Base-by-base conservation (phyloP, 1,140 invertebrate genomes). In the Lysiphlebus fabarum region DNA sequence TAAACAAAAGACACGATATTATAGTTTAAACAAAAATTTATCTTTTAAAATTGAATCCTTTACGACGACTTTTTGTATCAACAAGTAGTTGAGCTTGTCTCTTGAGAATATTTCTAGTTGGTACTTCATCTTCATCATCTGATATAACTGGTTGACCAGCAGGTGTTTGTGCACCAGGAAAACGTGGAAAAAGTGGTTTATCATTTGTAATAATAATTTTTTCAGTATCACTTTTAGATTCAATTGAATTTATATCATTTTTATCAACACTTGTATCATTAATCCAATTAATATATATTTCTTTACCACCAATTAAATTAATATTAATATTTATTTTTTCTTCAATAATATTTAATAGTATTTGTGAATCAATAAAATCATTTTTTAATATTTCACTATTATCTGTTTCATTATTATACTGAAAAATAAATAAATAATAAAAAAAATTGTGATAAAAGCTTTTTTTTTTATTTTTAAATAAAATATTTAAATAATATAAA, bases 81-180 rank as follows among this genome's bases (percentile, higher is more conserved):
- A 93, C 84, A 34, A 92, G 87, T 6, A 92, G 75, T 70, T 92
- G 89, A 1, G 91, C 90, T 73, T 93, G 90, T 61, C 89, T 80
- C 76, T 93, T 93, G 40, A 94, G 75, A 66, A 84, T 86, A 56
- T 82, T 86, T 64, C 91, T 81, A 0, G 90, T 88, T 1, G 90
- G 88, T 45, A 92, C 86, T 71, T 93, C 91, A 58, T 90, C 90
- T 67, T 92, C 90, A 62, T 92, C 90, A 54, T 90, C 89, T 0
- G 87, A 86, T 12, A 77, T 83, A 78, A 78, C 76, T n/a, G 59
- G 48, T 37, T 54, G 65, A 50, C 62, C 60, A n/a, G 58, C 61
- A 17, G 71, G 70, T 4, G 67, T 74, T 26, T 64, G 63, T 12
- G 68, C 59, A 5, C 64, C 62, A 10, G 72, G 71, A 62, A 79